Evolutionary conservation across 2,888 invertebrate species (phyloP).

Genomic region (Leptopterna dolabrata): DNA sequence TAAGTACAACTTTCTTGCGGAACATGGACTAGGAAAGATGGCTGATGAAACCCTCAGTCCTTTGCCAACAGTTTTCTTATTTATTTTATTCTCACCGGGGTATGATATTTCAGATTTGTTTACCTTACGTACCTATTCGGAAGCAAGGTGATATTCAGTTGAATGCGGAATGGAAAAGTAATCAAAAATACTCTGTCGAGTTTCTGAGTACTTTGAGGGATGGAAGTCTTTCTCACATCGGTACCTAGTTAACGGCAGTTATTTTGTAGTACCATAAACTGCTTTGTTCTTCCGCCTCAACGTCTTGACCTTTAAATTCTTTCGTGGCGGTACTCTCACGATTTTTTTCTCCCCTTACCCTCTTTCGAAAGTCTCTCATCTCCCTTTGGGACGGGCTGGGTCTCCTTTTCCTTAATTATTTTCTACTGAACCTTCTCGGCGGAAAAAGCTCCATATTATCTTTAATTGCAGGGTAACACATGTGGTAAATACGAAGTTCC

Average conservation of each 20-base stretch:
- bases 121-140: too few species aligned
- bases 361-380: not conserved
- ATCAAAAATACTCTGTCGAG: too few species aligned
- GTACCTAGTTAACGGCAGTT: not conserved
- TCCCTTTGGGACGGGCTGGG: not conserved
- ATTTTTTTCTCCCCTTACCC: not conserved
- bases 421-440: not conserved
- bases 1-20: too few species aligned
- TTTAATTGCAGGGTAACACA: not conserved
- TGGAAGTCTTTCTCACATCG: too few species aligned
- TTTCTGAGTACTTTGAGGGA: too few species aligned
- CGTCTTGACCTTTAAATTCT: not conserved
- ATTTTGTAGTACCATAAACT: not conserved
- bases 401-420: not conserved
- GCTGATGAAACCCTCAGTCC: too few species aligned
- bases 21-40: too few species aligned
- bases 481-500: not conserved
- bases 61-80: too few species aligned
- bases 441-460: not conserved
- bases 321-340: not conserved
- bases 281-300: not conserved
- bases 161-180: too few species aligned
- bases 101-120: too few species aligned
- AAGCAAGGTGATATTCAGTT: too few species aligned
- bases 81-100: too few species aligned